A percentile compares a stretch with the other conserved stretches of the same genome.
Conservation (phyloP, 2,113 vertebrate genomes). For the Bambusicola thoracicus region DNA sequence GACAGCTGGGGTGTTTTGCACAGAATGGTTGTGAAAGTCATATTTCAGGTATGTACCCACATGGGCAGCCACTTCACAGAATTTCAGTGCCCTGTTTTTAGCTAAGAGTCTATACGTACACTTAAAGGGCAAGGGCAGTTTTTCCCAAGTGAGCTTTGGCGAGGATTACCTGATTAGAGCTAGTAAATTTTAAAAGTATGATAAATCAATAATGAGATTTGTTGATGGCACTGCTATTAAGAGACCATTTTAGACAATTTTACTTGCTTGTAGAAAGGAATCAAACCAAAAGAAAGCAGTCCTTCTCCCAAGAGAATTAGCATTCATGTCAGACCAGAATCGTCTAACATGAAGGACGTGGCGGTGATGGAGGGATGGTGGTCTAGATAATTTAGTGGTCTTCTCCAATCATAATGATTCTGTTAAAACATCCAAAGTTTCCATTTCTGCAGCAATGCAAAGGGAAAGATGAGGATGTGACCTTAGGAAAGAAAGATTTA, state of each 20-base stretch:
- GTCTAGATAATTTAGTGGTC: too few species aligned
- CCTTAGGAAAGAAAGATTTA: not conserved
- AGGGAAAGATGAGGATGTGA: not conserved
- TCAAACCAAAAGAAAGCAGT: not conserved
- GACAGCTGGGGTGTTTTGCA: not conserved
- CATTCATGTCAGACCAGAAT: not conserved
- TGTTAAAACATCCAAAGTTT: accelerated
- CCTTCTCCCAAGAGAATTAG: not conserved
- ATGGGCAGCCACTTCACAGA: not conserved
- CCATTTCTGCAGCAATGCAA: not conserved
- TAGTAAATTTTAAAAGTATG: not conserved
- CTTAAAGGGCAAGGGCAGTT: not conserved
- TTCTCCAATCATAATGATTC: too few species aligned
- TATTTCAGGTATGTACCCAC: not conserved
- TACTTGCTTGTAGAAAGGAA: not conserved
- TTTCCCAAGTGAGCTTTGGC: not conserved
- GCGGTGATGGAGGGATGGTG: too few species aligned
- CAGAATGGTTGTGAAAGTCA: not conserved
- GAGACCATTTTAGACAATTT: not conserved
- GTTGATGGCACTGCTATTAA: not conserved
- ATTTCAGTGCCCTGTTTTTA: not conserved
- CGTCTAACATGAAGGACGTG: too few species aligned
- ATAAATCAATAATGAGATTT: not conserved
- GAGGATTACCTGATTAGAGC: not conserved
- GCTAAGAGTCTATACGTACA: not conserved